A percentile compares a stretch with the other conserved stretches of the same genome.
Evolutionary conservation across 2,888 invertebrate genomes (phyloP).

Genomic region (Cosmia pyralina): DNA sequence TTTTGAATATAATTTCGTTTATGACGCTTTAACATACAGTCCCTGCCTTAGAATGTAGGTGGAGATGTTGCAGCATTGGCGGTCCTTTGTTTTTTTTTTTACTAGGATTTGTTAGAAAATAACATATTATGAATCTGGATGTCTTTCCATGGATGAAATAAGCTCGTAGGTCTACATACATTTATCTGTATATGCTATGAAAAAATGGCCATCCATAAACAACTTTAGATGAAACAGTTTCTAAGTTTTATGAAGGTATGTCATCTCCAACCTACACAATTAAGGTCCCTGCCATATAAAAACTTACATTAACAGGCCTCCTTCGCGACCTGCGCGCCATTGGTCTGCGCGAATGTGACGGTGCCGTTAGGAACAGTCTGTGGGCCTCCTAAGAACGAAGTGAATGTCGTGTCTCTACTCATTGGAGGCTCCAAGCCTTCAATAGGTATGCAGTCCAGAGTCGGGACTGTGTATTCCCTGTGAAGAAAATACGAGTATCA

Average conservation of each 20-base stretch:
- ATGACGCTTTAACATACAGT: constrained; percentile 16
- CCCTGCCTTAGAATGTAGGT: constrained; percentile 24
- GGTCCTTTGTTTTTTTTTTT: background rate
- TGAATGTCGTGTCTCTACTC: constrained; percentile 88
- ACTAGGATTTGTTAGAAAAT: constrained; percentile 14
- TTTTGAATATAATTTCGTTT: constrained; percentile 22
- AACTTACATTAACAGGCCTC: constrained; percentile 67
- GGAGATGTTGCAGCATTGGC: background rate
- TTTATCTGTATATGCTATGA: constrained; percentile 7
- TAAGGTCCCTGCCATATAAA: constrained; percentile 23
- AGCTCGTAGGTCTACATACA: constrained; percentile 23
- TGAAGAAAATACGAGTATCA: constrained; percentile 29
- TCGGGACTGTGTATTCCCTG: constrained; percentile 89
- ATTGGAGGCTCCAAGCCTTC: constrained; percentile 88
- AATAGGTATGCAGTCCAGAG: constrained; percentile 87
- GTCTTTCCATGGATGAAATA: constrained; percentile 25
- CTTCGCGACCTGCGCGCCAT: constrained; percentile 68
- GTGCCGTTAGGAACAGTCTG: constrained; percentile 79
- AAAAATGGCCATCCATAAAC: background rate
- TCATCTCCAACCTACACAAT: constrained; percentile 29
- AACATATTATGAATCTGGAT: constrained; percentile 5
- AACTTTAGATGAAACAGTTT: background rate
- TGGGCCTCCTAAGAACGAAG: constrained; percentile 88
- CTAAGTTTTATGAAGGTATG: background rate
- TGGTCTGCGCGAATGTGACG: constrained; percentile 70